Percentiles rank a stretch among this genome's conserved stretches.
phyloP scores from a whole-genome alignment of 1,140 invertebrate genomes.

The Centruroides sculpturatus region DNA sequence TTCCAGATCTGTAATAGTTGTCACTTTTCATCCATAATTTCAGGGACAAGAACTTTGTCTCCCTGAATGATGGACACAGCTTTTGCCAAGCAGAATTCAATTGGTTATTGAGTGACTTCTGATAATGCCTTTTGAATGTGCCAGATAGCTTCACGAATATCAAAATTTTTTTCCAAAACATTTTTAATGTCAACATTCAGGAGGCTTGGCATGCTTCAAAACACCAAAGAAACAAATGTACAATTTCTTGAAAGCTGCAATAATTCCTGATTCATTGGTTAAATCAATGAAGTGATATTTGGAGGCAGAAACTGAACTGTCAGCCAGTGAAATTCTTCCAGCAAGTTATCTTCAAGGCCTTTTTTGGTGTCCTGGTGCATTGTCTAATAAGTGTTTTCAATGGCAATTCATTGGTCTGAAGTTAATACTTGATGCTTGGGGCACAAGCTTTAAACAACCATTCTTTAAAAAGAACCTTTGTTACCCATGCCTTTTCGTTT shows the following conservation, averaged over 20 bases:
- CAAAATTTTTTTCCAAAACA: background rate
- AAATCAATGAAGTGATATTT: conserved; percentile 14
- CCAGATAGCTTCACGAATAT: conserved; percentile 2
- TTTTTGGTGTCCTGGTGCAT: conserved; percentile 12
- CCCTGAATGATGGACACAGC: conserved; percentile 1
- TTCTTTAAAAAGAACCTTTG: conserved; percentile 25
- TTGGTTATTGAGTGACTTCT: conserved; percentile 4
- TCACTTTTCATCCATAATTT: conserved; percentile 3
- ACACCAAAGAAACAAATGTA: conserved; percentile 7
- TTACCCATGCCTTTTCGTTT: conserved; percentile 30
- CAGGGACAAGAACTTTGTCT: background rate
- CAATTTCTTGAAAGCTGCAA: conserved; percentile 17
- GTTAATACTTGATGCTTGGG: conserved; percentile 12
- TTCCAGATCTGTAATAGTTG: background rate
- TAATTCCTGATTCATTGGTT: conserved; percentile 18
- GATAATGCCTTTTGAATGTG: background rate
- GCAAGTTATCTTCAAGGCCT: background rate
- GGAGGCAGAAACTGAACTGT: conserved; percentile 14
- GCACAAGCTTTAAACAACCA: conserved; percentile 20
- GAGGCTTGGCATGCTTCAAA: background rate
- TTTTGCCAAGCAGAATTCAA: conserved; percentile 10
- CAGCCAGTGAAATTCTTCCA: background rate
- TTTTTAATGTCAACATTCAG: background rate
- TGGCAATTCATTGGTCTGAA: conserved; percentile 13
- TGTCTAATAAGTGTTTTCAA: conserved; percentile 19